Base-by-base conservation (phyloP, 2,113 vertebrate genomes). In the Brienomyrus longianalis region DNA sequence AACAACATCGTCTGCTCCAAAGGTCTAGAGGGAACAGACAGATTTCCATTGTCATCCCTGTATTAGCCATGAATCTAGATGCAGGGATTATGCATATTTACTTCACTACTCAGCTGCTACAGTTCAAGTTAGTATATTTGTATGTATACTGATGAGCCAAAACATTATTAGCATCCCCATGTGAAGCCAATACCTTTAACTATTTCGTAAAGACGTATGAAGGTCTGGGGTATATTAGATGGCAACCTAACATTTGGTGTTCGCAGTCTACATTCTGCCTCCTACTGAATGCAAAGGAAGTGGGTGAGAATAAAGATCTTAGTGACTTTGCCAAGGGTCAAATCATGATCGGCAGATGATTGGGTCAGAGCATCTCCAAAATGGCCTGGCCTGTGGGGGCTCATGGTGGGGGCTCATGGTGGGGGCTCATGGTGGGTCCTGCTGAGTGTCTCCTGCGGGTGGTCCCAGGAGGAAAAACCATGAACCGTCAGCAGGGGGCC, bases 1-100 rank as follows among this genome's bases (percentile, higher is more conserved):
- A 91, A 99, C 96, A 66, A 99, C 96, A 4, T 98, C 97, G 59
- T 99, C 96, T 4, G 98, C 98, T 80, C 97, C 98, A 21, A 99
- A 98, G 0, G 93, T 97, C 98, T 99, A 95, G 83, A 92, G 92
- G 27, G 92, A 92, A 83, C 92, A 93, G 84, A 90, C 92, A 92
- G 93, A 90, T 8, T 39, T 56, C 3, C 27, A 87, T 27, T 54
- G 47, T 31, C n/a, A 51, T 35, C 84, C 11, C 35, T 39, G 74
- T 19, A 13, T 80, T 80, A 39, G 35, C 74, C 74, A 6, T 80
- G 74, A 39, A 15, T 80, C 74, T 77, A 11, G 35, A 13, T 39
- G 15, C 15, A 35, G 70, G 70, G 11, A 17, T 31, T 31, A 31
- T 39, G 15, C 31, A 77, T 13, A 74, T 74, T 15, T 31, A 31